Evolutionary conservation across 2,113 vertebrate genomes (phyloP), one percentile per base, ranked within the genome.

Genomic region (Gymnobelideus leadbeateri): DNA sequence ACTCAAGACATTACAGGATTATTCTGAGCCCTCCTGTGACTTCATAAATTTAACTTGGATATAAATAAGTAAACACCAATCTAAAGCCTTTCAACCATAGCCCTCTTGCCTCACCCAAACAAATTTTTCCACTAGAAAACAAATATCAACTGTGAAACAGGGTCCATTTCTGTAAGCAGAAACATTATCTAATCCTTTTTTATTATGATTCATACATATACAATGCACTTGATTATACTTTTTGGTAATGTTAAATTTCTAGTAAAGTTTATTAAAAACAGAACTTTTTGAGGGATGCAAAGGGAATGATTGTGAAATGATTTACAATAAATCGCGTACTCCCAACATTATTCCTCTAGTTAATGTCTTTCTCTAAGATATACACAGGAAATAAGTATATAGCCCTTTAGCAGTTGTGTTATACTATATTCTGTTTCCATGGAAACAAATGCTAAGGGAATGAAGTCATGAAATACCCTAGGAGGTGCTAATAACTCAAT

Each of bases 201-300:
- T 95, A 52, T 96, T 96, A 95, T 96, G 92, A 97, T 98, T 98
- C 96, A 95, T 97, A 51, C 9, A 47, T 97, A 96, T 50, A 96
- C 94, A 92, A 97, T 96, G 90, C 51, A 96, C 37, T 96, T 98
- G 96, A 98, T 98, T 98, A 97, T 93, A 1, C 53, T 96, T 98
- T 98, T 97, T 93, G 96, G 91, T 95, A 97, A 96, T 49, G 50
- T 93, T 96, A 97, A 96, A 97, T 95, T 97, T 98, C 97, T 96
- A 97, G 93, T 98, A 97, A 98, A 98, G 94, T 97, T 98, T 98
- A 98, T 97, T 98, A 97, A 97, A 98, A 98, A 90, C 96, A 98
- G 97, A 97, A 57, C 93, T 93, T 95, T 92, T 91, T 49, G 47
- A 92, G 94, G 96, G 95, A 97, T 95, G 95, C 95, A 97, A 97